Base-by-base conservation (phyloP, 2,113 vertebrate species). In the Sinocyclocheilus rhinocerous region DNA sequence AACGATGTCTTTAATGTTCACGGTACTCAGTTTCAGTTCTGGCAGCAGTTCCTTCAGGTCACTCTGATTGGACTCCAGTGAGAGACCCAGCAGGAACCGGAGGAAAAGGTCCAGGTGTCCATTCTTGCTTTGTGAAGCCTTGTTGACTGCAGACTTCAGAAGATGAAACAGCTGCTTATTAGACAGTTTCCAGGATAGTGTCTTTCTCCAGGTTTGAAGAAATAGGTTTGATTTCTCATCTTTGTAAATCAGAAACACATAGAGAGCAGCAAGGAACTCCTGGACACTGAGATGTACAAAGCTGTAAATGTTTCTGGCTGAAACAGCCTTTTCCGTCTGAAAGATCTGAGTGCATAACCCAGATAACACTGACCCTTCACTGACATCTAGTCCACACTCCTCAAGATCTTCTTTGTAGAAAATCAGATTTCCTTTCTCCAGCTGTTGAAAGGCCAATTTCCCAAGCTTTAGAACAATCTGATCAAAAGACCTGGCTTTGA, bases 371-470 rank as follows among this genome's bases (percentile, higher is more conserved):
- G 18, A 57, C 6, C 65, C 81, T 83, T 67, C 81, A 36, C 22
- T 73, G 67, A 83, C 63, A 50, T 73, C 81, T 22, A 83, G 50
- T 6, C 81, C 81, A 59, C 48, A 83, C 9, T 50, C 20, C 69
- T 72, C 20, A 13, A 83, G 4, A 36, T 83, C 81, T 26, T 73
- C 29, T 55, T 83, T 16, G 29, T 57, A 73, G 67, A 83, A 83
- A 36, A 86, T 84, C 20, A 89, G 13, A 6, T 48, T 80, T 20
- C 61, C 77, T 57, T 86, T 84, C 24, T 69, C 18, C 6, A 90
- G 78, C 48, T 85, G 83, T 18, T 55, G 50, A 36, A 89, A 72
- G 0, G 69, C 69, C 20, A 72, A 10, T 42, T 72, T 72, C 4
- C 69, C 69, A 72, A 72, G 69, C 6, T 72, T 83, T 4, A 83